phyloP scores from a whole-genome alignment of 1,140 invertebrate genomes.

The Drosophila navojoa region DNA sequence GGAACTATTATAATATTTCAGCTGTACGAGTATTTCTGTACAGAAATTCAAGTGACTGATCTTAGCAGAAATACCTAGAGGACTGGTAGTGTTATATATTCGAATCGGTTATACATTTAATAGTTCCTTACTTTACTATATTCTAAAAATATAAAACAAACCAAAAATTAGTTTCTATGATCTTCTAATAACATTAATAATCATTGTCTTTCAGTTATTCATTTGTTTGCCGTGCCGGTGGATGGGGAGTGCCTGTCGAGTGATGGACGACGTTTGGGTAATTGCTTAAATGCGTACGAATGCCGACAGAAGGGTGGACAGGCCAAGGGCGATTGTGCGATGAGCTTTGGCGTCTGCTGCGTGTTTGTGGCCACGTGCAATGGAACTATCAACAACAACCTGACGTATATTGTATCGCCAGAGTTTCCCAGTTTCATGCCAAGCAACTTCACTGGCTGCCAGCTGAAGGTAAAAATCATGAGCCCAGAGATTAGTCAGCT shows the following conservation, averaged over 20 bases:
- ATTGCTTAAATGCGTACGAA: conserved; percentile 93
- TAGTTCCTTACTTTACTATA: too few species aligned
- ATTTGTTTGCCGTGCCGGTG: conserved; percentile 90
- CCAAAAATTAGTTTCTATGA: too few species aligned
- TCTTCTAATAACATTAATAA: too few species aligned
- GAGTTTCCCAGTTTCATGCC: conserved; percentile 90
- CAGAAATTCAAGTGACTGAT: too few species aligned
- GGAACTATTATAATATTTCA: too few species aligned
- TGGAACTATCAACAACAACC: conserved; percentile 90
- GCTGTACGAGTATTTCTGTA: too few species aligned
- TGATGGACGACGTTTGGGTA: conserved; percentile 88
- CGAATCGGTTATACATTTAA: too few species aligned
- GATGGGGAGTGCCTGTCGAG: conserved; percentile 90
- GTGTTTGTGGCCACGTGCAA: conserved; percentile 92
- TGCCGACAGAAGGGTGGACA: conserved; percentile 90
- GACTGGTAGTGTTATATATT: too few species aligned
- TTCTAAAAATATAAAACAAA: too few species aligned
- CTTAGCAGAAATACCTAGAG: too few species aligned
- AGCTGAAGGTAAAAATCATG: conserved; percentile 88
- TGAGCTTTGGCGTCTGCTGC: conserved; percentile 95
- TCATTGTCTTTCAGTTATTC: conserved; percentile 59
- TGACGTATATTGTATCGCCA: conserved; percentile 93
- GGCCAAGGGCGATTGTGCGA: conserved; percentile 90
- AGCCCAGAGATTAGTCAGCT: conserved; percentile 90
- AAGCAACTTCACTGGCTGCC: conserved; percentile 87